A percentile compares a stretch with the other conserved stretches of the same genome.
phyloP scores from a whole-genome alignment of 92 coral and sea anemone species.

The Pocillopora grandis region DNA sequence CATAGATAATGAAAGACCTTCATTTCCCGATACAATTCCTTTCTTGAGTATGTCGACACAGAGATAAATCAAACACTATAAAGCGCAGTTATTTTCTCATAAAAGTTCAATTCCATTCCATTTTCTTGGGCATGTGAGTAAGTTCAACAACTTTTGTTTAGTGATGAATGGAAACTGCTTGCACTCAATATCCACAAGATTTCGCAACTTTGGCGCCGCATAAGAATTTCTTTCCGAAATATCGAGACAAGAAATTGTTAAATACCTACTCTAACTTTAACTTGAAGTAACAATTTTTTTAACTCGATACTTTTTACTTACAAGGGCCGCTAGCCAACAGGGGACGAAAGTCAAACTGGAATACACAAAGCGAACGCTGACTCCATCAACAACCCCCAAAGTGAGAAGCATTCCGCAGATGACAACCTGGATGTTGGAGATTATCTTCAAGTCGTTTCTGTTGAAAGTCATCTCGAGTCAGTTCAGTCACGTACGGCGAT shows the following conservation, averaged over 20 bases:
- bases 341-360: slow-evolving; percentile 1
- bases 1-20: too few relatives aligned
- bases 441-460: not conserved
- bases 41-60: too few relatives aligned
- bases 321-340: slow-evolving; percentile 18
- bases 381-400: slow-evolving; percentile 13
- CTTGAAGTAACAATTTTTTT: not conserved
- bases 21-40: too few relatives aligned
- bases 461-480: not conserved
- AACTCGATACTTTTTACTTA: not conserved
- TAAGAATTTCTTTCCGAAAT: too few relatives aligned
- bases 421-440: slow-evolving; percentile 1
- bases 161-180: too few relatives aligned
- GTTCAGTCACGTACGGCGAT: not conserved
- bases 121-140: too few relatives aligned
- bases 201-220: too few relatives aligned
- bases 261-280: not conserved
- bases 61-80: too few relatives aligned
- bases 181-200: too few relatives aligned
- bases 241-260: not conserved
- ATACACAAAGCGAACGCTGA: not conserved
- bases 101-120: too few relatives aligned
- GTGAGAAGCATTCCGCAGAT: not conserved
- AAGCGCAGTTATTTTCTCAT: too few relatives aligned
- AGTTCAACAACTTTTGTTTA: too few relatives aligned